These are phyloP conservation scores for Digitonthophagus gazella DNA, from an alignment of 2,888 invertebrate genomes.

Conservation along the genomic window DNA sequence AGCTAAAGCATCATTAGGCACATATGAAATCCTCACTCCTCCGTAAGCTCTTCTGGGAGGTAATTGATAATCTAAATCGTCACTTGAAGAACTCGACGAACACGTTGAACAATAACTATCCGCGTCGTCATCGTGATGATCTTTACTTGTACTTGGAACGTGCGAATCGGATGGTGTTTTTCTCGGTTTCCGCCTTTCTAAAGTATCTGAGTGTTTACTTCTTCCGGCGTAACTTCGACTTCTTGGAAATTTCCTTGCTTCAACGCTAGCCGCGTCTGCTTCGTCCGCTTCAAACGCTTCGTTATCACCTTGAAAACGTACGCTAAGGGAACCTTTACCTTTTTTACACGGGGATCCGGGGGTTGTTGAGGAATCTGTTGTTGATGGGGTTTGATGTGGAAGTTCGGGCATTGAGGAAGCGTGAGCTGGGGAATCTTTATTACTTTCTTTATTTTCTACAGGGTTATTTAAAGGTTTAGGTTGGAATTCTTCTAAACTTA, in stretches of 20 bases:
- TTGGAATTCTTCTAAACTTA: conserved; percentile 59
- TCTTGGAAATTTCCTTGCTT: conserved; percentile 50
- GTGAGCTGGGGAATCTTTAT: conserved; percentile 47
- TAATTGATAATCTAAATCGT: conserved; percentile 82
- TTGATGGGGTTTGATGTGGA: conserved; percentile 45
- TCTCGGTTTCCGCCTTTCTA: conserved; percentile 43
- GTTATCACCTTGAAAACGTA: conserved; percentile 55
- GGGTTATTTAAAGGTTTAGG: conserved; percentile 39
- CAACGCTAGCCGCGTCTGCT: conserved; percentile 44
- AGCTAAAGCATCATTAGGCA: conserved; percentile 87
- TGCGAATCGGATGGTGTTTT: conserved; percentile 46
- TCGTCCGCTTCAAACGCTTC: conserved; percentile 52
- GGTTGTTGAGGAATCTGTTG: conserved; percentile 40
- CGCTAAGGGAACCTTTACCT: no score
- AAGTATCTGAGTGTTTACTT: conserved; percentile 45
- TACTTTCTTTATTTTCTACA: conserved; percentile 35
- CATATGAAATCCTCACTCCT: conserved; percentile 87
- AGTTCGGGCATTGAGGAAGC: conserved; percentile 66
- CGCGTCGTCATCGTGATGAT: conserved; percentile 58
- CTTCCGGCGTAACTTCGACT: conserved; percentile 58
- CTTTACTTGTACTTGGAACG: conserved; percentile 42
- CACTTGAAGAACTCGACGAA: conserved; percentile 81
- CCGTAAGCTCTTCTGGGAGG: conserved; percentile 82
- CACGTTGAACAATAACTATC: conserved; percentile 89
- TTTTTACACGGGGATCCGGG: conserved; percentile 49